Evolutionary conservation across 2,797 vertebrate genomes (phyloP), one percentile per base, ranked within the genome.

Genomic region (Myotis pilosus): DNA sequence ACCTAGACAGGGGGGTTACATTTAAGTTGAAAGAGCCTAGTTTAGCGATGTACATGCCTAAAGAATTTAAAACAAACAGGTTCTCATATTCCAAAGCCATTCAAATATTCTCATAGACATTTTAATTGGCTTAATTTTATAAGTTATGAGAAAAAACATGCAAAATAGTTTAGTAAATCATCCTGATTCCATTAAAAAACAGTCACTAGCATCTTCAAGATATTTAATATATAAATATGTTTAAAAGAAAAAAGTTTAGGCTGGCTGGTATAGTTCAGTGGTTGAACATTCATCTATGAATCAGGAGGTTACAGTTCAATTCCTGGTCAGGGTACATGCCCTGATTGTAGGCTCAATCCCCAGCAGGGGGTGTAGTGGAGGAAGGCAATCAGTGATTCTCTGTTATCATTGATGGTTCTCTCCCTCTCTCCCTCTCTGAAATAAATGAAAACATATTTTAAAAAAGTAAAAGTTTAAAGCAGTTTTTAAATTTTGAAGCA

Each of bases 401-500:
- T 62, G 28, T 30, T 62, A 62, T 30, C 28, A 30, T 30, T 62
- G 60, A 62, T 30, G 11, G 57, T 60, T 62, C 12, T 62, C 5
- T 60, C 57, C 12, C 9, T 60, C 10, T 60, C 12, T 28, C 12
- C 5, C 57, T 60, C 28, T 30, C 60, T 62, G 60, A 62, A 62
- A 30, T 15, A 62, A 62, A 62, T 62, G 13, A 62, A 30, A 62
- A 62, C 28, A 62, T 62, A 60, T 28, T 62, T 62, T 62, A 3
- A 30, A 62, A 62, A 62, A 30, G 60, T 19, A 81, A 47, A 89
- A 90, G 16, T 89, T 96, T 86, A 75, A 89, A 72, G 81, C 44
- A 44, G 19, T 55, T 95, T 82, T 8, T 78, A 91, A 95, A 88
- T 92, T 92, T 12, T 95, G n/a, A 95, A 75, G 41, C 51, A 41